Evolutionary conservation across 2,888 invertebrate genomes (phyloP).

Genomic region (Acanthacorydalis orientalis): DNA sequence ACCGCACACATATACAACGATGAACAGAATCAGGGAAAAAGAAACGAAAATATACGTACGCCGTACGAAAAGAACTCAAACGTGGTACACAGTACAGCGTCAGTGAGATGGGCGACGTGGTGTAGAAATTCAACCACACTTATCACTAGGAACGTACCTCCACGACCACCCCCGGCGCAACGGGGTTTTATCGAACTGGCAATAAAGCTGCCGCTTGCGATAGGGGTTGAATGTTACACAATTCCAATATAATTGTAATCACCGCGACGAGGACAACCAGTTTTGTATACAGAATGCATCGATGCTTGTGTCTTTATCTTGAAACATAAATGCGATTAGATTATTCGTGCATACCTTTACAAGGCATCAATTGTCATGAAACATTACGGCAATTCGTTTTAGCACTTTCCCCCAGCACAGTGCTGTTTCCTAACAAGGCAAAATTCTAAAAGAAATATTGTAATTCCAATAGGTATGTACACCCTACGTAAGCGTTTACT

Average conservation of each 20-base stretch:
- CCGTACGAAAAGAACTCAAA: too few relatives aligned
- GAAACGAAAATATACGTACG: too few relatives aligned
- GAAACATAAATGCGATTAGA: background rate
- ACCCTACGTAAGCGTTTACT: too few relatives aligned
- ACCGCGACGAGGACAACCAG: too few relatives aligned
- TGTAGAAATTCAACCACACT: constrained; percentile 14
- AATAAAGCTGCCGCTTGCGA: constrained; percentile 16
- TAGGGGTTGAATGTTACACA: background rate
- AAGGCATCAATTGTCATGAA: constrained; percentile 21
- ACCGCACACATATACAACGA: too few relatives aligned
- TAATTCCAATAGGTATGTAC: too few relatives aligned
- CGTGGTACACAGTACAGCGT: too few relatives aligned
- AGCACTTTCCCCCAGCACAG: constrained; percentile 12
- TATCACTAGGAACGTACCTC: constrained; percentile 18
- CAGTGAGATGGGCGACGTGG: too few relatives aligned
- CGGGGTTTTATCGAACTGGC: constrained; percentile 17
- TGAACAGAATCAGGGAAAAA: too few relatives aligned
- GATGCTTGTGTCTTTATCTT: background rate
- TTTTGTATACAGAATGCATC: too few relatives aligned
- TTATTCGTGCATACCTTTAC: constrained; percentile 8
- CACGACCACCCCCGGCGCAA: too few relatives aligned
- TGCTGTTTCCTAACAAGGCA: constrained; percentile 13
- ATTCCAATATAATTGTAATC: too few relatives aligned
- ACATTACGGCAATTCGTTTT: constrained; percentile 21
- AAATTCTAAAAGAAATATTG: constrained; percentile 7